Conservation (phyloP, 2,113 vertebrate genomes). For the Anguilla rostrata region DNA sequence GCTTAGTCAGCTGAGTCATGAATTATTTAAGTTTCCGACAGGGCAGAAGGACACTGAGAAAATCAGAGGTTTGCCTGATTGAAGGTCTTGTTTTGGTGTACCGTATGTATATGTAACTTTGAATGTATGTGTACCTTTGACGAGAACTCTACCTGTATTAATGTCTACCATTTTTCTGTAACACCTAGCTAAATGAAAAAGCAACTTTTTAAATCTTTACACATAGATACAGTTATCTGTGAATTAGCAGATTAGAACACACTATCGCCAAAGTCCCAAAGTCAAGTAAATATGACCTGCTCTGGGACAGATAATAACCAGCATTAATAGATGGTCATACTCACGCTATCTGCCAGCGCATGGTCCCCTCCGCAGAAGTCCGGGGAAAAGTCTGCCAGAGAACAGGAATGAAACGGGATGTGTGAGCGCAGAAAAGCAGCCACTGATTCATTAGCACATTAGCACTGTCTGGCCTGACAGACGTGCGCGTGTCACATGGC, state of each 20-base stretch:
- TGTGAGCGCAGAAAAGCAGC: neutral
- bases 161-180: neutral
- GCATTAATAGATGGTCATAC: conserved; percentile 34
- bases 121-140: neutral
- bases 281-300: neutral
- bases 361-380: conserved; percentile 37
- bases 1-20: neutral
- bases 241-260: neutral
- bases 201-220: neutral
- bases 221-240: neutral
- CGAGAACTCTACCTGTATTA: neutral
- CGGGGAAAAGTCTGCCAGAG: conserved; percentile 45
- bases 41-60: neutral
- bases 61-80: neutral
- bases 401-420: conserved; percentile 24
- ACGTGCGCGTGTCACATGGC: neutral
- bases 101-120: neutral
- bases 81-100: neutral
- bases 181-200: neutral
- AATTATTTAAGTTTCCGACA: neutral
- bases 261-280: neutral
- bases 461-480: neutral
- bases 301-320: neutral
- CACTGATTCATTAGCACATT: neutral
- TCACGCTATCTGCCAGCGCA: conserved; percentile 59